These are phyloP conservation scores for Grapholita molesta DNA, from an alignment of 1,140 invertebrate genomes.

Conservation along the genomic window DNA sequence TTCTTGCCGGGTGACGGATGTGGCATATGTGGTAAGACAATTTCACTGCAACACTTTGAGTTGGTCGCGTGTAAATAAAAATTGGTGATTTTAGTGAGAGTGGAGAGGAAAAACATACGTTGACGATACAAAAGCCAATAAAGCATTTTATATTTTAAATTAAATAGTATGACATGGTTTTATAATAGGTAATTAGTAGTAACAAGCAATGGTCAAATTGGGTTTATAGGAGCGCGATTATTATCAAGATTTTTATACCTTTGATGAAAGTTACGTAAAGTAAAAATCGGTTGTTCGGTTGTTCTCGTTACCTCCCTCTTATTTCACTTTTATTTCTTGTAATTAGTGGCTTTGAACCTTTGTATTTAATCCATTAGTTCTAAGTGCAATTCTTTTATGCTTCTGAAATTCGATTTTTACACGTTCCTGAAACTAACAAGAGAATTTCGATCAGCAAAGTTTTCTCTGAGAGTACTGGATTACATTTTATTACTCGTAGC, in stretches of 20 bases:
- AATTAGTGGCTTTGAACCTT: not conserved
- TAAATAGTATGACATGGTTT: too few species aligned
- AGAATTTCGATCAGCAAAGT: not conserved
- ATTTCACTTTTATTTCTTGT: not conserved
- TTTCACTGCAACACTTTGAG: not conserved
- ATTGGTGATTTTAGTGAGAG: not conserved
- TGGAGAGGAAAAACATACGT: too few species aligned
- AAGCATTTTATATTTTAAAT: too few species aligned
- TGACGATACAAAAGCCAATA: too few species aligned
- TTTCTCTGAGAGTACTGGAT: not conserved
- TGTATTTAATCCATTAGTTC: not conserved
- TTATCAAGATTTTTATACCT: not conserved
- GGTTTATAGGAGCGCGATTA: not conserved
- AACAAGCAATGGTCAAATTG: too few species aligned
- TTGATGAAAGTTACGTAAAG: not conserved
- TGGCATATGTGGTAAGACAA: slow-evolving; percentile 26
- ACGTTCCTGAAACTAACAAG: not conserved
- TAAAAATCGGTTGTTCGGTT: not conserved
- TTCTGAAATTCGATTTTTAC: slow-evolving; percentile 6
- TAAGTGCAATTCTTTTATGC: slow-evolving; percentile 1
- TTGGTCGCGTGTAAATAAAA: not conserved
- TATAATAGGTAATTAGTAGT: too few species aligned
- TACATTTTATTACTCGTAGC: not conserved
- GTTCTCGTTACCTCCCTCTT: not conserved
- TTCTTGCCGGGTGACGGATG: slow-evolving; percentile 44